Evolutionary conservation across 2,113 vertebrate species (phyloP), one percentile per base, ranked within the genome.

Genomic region (Falco punctatus): DNA sequence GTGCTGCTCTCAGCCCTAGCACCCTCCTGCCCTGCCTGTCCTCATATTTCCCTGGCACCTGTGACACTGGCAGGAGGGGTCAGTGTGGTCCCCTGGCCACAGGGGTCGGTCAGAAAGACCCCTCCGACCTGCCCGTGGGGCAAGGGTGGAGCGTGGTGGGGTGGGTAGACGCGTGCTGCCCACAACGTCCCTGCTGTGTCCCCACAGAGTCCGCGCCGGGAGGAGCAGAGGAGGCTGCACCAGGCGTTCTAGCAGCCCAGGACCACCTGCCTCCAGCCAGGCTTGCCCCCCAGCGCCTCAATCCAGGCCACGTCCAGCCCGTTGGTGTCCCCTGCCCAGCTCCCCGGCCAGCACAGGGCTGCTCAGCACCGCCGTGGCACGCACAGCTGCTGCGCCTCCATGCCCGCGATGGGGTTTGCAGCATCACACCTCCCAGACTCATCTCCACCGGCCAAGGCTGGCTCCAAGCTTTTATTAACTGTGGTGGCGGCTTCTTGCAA

Each of bases 191-290:
- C 51, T 1, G 1, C 58, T 38, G 23, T 91, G 74, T 85, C 40
- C 58, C 70, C 0, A 0, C 87, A 97, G 96, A 90, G 54, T 35
- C 71, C 35, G 0, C 9, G 2, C 49, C 92, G 44, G 54, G 54
- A 94, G 64, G 75, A 96, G 18, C 70, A 59, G 52, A 95, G 54
- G 6, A 91, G 66, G 90, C 81, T 96, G 87, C 74, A 64, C 74
- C 74, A 97, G 85, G 79, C 81, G 0, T 97, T 97, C 51, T 97
- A 77, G 64, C 0, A 6, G 35, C 40, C 35, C 57, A 19, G 73
- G 77, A 55, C 48, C 59, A 64, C 22, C 33, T 51, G 54, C 30
- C 59, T 49, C 55, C 2, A 5, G 32, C 44, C 26, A 67, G 27
- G 59, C 71, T 79, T 21, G 11, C 24, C 6, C 15, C 3, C 17